Base-by-base conservation (phyloP, 1,140 invertebrate species). In the Atopsyche davidsoni region DNA sequence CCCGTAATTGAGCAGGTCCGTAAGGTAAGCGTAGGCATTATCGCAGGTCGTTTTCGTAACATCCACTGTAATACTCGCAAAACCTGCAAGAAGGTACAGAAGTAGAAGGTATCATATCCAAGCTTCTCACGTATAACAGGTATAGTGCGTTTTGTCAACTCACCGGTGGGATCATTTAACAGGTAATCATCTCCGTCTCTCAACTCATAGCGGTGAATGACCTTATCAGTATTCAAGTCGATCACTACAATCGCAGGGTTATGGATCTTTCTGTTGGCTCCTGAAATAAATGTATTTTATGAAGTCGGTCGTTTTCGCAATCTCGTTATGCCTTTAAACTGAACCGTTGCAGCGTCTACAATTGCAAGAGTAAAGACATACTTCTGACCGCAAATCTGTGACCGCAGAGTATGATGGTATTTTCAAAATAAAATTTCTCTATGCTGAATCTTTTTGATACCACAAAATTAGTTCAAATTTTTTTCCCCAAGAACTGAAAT, bases 1-100 rank as follows among this genome's bases (percentile, higher is more conserved):
- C 1, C 80, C 81, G 23, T 80, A 79, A 4, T 75, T 80, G 1
- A 76, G 73, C 4, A 87, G 64, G 65, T 88, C 87, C 0, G 82
- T 80, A 46, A 87, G 75, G 52, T 89, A 89, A n/a, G 80, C 83
- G 64, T 73, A 81, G 0, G 86, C 81, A 18, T 82, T 67, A 14
- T 75, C 70, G 51, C 86, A 89, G 1, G 70, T 64, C 0, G 72
- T 59, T 0, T 69, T 57, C 4, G 74, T 66, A 0, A 80, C 77
- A 50, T 89, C 86, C 2, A 86, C 70, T 0, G 76, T 75, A 13
- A 83, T 72, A 45, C 81, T 80, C 0, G 81, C 82, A 36, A 87
- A 69, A 43, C 76, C 77, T 59, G 72, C 59, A 28, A 17, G 3
- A 19, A 3, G 17, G 14, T 9, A 25, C n/a, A 6, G 25, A 28